Evolutionary conservation across 2,113 vertebrate species (phyloP).

Genomic region (Fukomys damarensis): DNA sequence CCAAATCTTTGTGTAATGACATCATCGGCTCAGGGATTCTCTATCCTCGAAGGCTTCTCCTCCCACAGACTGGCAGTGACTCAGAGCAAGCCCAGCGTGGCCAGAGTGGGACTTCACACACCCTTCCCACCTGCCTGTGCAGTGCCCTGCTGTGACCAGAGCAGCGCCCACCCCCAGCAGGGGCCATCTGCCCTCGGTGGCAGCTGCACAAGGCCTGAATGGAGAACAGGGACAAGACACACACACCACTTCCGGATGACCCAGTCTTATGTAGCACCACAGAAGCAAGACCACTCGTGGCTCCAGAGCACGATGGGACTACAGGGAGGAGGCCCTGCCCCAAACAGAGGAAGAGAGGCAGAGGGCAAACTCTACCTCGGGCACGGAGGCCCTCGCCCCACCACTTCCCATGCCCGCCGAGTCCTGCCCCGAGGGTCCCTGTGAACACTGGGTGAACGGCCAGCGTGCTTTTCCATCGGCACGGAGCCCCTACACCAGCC

Average conservation of each 20-base stretch:
- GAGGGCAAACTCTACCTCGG: not conserved
- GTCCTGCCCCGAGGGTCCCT: not conserved
- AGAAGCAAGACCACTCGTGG: not conserved
- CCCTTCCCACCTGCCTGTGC: not conserved
- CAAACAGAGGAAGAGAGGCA: not conserved
- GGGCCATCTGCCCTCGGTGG: not conserved
- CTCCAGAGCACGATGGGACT: not conserved
- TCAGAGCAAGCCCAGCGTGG: not conserved
- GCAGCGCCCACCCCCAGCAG: not conserved
- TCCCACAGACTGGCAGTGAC: not conserved
- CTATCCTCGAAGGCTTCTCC: not conserved
- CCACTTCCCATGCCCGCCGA: not conserved
- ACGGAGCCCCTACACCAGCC: not conserved
- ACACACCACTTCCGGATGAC: not conserved
- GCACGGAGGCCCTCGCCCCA: fast-evolving
- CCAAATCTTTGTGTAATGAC: too few relatives aligned
- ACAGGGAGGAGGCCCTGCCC: not conserved
- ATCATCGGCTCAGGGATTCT: not conserved
- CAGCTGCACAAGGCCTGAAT: not conserved
- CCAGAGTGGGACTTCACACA: fast-evolving
- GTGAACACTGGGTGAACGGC: not conserved
- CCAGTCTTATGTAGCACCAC: not conserved
- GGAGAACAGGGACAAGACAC: not conserved
- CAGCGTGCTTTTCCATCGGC: not conserved
- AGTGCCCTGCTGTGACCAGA: not conserved